phyloP scores from a whole-genome alignment of 2,888 invertebrate genomes.

The Itoplectis maculator region DNA sequence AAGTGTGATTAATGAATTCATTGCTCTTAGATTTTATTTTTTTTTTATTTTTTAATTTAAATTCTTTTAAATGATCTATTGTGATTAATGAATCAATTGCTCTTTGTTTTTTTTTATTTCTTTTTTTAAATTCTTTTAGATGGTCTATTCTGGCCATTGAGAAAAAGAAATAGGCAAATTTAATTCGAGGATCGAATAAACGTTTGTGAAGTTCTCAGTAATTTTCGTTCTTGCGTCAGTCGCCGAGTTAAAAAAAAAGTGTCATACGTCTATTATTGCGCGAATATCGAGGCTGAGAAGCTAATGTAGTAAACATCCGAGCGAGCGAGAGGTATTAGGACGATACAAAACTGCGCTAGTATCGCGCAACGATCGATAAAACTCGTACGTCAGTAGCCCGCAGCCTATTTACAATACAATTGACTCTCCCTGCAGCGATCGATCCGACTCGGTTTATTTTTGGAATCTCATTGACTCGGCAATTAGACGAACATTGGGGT shows the following conservation, averaged over 20 bases:
- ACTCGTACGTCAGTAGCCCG: neutral
- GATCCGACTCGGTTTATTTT: conserved; percentile 3
- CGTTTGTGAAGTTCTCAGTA: neutral
- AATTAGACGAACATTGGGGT: conserved; percentile 5
- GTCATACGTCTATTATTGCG: neutral
- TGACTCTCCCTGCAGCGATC: neutral
- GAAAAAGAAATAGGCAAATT: neutral
- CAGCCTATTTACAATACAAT: neutral
- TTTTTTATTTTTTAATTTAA: too few relatives aligned
- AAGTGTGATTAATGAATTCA: neutral
- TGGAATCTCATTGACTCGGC: neutral
- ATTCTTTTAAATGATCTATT: too few relatives aligned
- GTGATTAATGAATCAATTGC: too few relatives aligned
- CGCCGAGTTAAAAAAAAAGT: neutral
- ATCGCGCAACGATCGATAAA: conserved; percentile 17
- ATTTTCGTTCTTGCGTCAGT: neutral
- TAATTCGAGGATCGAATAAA: neutral
- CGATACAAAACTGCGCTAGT: neutral
- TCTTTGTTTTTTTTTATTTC: too few relatives aligned
- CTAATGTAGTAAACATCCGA: neutral
- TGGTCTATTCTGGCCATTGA: neutral
- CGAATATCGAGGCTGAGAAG: neutral
- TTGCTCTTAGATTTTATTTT: neutral
- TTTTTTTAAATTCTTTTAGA: too few relatives aligned
- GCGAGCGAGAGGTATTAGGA: neutral